A percentile compares a stretch with the other conserved stretches of the same genome.
Evolutionary conservation across 2,888 invertebrate genomes (phyloP).

Genomic region (Nomada goodeniana): DNA sequence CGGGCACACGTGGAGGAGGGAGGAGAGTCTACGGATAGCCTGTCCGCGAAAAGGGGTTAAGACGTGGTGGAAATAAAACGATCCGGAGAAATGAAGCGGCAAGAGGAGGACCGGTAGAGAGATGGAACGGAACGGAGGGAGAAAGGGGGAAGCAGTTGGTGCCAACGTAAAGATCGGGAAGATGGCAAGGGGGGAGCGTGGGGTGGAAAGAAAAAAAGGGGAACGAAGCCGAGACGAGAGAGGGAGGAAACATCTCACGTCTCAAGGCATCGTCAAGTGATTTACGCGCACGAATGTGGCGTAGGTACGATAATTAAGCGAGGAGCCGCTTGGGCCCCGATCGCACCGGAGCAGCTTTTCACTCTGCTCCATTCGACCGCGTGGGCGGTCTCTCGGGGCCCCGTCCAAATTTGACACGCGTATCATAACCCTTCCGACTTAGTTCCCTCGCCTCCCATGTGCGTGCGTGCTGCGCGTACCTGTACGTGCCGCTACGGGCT

Average conservation of each 20-base stretch:
- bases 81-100: constrained; percentile 39
- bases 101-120: not conserved
- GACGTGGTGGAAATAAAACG: constrained; percentile 69
- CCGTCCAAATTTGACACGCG: constrained; percentile 81
- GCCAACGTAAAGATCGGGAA: constrained; percentile 29
- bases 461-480: constrained; percentile 36
- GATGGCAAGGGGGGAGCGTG: not conserved
- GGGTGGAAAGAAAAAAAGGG: constrained; percentile 34
- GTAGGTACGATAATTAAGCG: constrained; percentile 82
- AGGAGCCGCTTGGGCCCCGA: constrained; percentile 74
- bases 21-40: constrained; percentile 46
- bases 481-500: constrained; percentile 27
- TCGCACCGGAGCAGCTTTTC: constrained; percentile 68
- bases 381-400: constrained; percentile 80
- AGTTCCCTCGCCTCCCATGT: constrained; percentile 54
- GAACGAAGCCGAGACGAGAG: constrained; percentile 14
- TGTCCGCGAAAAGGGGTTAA: constrained; percentile 70
- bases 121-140: constrained; percentile 6
- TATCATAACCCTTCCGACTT: constrained; percentile 80
- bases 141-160: constrained; percentile 35
- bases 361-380: constrained; percentile 66
- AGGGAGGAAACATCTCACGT: constrained; percentile 59
- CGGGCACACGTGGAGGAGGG: not conserved
- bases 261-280: constrained; percentile 77
- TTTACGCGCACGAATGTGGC: constrained; percentile 81